These are phyloP conservation scores for Agonopterix alstromeriana DNA, from an alignment of 2,888 invertebrate genomes.

Conservation along the genomic window DNA sequence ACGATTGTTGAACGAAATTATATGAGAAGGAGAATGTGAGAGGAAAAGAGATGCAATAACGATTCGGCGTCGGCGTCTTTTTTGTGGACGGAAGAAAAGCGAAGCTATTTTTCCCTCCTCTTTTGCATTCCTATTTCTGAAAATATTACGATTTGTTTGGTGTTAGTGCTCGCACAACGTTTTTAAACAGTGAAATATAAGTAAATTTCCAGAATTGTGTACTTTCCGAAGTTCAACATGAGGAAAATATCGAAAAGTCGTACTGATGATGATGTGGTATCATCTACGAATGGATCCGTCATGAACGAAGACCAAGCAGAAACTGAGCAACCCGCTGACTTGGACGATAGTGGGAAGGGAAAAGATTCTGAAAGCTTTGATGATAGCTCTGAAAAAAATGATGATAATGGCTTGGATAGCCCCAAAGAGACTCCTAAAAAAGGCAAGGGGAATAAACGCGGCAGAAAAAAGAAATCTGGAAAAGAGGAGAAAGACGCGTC, in stretches of 20 bases:
- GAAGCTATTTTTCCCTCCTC: not conserved
- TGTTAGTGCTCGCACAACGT: too few species aligned
- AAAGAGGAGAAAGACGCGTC: constrained; percentile 31
- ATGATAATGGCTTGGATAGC: constrained; percentile 12
- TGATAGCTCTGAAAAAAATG: constrained; percentile 11
- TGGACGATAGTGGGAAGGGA: not conserved
- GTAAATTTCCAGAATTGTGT: constrained; percentile 24
- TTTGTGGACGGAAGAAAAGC: not conserved
- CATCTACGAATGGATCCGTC: constrained; percentile 64
- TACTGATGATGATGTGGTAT: constrained; percentile 60
- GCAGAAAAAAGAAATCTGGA: constrained; percentile 48
- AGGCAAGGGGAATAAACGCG: constrained; percentile 30
- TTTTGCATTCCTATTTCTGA: not conserved
- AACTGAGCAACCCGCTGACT: constrained; percentile 23
- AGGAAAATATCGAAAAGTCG: constrained; percentile 66
- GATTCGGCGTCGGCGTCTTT: not conserved
- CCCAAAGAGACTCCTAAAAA: constrained; percentile 27
- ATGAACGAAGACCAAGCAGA: constrained; percentile 27
- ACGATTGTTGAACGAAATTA: too few species aligned
- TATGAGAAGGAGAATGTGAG: too few species aligned
- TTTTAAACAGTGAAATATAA: not conserved
- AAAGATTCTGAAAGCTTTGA: constrained; percentile 12
- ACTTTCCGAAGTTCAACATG: constrained; percentile 40
- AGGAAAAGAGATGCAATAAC: too few species aligned
- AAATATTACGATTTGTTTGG: too few species aligned